Base-by-base conservation (phyloP, 2,888 invertebrate genomes). In the Saturnia japonica region DNA sequence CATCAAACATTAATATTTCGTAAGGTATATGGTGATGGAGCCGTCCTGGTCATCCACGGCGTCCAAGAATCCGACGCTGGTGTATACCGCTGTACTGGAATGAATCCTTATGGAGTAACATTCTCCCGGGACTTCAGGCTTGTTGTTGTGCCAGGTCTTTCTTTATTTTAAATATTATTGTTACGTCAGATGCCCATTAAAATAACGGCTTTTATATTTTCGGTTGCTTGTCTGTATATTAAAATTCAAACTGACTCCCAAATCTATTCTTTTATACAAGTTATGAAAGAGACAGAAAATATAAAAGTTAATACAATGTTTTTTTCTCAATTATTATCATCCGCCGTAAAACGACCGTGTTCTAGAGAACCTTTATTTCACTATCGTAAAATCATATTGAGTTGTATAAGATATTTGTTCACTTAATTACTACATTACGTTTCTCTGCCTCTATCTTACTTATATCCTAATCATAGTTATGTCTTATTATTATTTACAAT, bases 31-130 rank as follows among this genome's bases (percentile, higher is more conserved):
- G 95, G 96, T 45, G 95, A 95, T 69, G 96, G 96, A 9, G 95
- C 95, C 1, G 87, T 95, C 68, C 86, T 96, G 14, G 88, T 95
- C 76, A 96, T 98, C 84, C 90, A 94, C 45, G 94, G 96, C 25
- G 97, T 97, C 34, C 95, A 96, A 3, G 95, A 95, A 0, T 94
- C 95, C 0, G 97, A 98, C 85, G 96, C 97, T 28, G 98, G 97
- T 6, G 94, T 95, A 66, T 98, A 98, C 85, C 83, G 95, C 80
- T 92, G 96, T 89, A 86, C 95, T 82, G 94, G 95, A 76, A 80
- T 90, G 78, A 85, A 95, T 82, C 82, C 94, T 72, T 82, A 94
- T 85, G 86, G 96, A 80, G 87, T 93, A 77, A 81, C 91, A 25
- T 90, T 90, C 71, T 94, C 89, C 77, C 95, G 94, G 57, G 94